Evolutionary conservation across 1,140 invertebrate genomes (phyloP).

Genomic region (Periplaneta americana): DNA sequence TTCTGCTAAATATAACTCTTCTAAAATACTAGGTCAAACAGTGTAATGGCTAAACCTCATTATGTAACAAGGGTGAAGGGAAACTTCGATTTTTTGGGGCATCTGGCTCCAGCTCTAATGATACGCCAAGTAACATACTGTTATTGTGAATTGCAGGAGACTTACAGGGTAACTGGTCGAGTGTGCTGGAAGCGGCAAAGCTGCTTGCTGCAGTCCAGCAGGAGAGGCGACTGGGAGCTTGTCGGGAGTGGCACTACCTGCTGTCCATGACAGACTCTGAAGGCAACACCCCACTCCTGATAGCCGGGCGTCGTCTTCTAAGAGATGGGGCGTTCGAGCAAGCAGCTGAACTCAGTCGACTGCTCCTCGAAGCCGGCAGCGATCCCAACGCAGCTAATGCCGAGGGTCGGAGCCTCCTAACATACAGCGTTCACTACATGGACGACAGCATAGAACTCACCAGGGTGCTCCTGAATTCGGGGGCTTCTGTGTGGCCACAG

Average conservation of each 20-base stretch:
- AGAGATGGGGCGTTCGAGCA: constrained; percentile 27
- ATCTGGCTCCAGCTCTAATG: background rate
- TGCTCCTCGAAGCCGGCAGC: constrained; percentile 31
- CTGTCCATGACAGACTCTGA: constrained; percentile 30
- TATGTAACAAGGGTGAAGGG: too few species aligned
- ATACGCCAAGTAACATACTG: background rate
- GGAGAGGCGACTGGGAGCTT: background rate
- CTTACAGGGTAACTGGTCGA: constrained; percentile 9
- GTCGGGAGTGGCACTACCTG: background rate
- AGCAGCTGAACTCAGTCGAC: constrained; percentile 26
- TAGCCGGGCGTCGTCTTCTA: constrained; percentile 28
- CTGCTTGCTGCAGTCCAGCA: background rate
- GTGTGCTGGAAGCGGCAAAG: constrained; percentile 7
- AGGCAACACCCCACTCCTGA: constrained; percentile 40
- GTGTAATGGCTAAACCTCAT: too few species aligned
- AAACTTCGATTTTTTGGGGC: too few species aligned
- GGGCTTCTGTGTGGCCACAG: constrained; percentile 32
- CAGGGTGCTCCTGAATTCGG: constrained; percentile 31
- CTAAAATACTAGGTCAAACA: background rate
- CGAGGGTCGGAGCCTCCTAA: constrained; percentile 31
- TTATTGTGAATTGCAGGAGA: constrained; percentile 3
- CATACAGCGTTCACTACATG: constrained; percentile 32
- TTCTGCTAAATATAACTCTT: background rate
- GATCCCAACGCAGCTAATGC: constrained; percentile 29
- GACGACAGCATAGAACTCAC: constrained; percentile 32